A percentile compares a stretch with the other conserved stretches of the same genome.
These are phyloP conservation scores for Scytalopus superciliaris DNA, from an alignment of 2,113 vertebrate genomes.

Conservation along the genomic window DNA sequence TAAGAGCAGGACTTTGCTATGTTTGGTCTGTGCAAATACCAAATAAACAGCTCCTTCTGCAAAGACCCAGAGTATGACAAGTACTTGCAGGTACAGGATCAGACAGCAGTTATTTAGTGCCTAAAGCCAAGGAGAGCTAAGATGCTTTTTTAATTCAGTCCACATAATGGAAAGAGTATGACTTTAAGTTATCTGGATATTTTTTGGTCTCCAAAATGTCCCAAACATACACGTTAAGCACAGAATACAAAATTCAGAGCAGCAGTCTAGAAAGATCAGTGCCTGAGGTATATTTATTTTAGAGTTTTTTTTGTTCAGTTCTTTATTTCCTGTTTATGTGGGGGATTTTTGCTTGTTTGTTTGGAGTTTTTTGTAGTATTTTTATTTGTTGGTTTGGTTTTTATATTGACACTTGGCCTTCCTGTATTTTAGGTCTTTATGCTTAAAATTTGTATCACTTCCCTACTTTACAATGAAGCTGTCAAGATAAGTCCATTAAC, in stretches of 20 bases:
- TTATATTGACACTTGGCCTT: neutral
- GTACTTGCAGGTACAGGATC: neutral
- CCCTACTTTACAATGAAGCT: neutral
- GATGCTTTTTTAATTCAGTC: neutral
- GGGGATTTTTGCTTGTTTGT: fast-evolving
- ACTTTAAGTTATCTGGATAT: neutral
- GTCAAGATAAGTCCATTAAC: neutral
- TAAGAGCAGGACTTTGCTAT: neutral
- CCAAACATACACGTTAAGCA: neutral
- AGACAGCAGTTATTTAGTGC: neutral
- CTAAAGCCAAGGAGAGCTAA: neutral
- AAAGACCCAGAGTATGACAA: neutral
- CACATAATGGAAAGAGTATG: neutral
- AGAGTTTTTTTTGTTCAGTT: neutral
- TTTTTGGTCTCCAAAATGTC: neutral
- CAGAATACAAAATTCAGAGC: neutral
- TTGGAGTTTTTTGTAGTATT: neutral
- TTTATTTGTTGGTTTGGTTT: neutral
- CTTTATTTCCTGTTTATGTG: neutral
- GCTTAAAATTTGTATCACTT: neutral
- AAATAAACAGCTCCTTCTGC: neutral
- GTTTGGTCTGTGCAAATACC: neutral
- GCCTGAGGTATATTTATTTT: neutral
- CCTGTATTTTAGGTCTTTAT: neutral
- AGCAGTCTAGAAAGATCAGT: neutral